Conservation (phyloP, 2,113 vertebrate genomes). For the Etia nguti region DNA sequence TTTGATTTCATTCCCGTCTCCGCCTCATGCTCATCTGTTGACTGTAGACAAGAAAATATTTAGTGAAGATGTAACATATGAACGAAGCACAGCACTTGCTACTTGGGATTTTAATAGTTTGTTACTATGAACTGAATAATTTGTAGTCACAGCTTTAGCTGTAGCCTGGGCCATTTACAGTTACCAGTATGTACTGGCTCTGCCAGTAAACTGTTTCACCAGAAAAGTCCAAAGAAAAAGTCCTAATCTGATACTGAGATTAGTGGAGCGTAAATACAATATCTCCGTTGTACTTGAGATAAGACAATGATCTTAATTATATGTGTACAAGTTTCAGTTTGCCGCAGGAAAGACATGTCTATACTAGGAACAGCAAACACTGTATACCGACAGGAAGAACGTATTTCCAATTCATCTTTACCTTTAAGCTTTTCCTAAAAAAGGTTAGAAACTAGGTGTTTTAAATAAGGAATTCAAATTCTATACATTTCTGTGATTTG, state of each 20-base stretch:
- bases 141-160: not conserved
- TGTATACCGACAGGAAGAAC: not conserved
- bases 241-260: not conserved
- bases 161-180: not conserved
- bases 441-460: not conserved
- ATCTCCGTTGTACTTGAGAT: not conserved
- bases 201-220: not conserved
- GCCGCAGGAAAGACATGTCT: not conserved
- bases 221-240: not conserved
- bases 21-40: conserved; percentile 93
- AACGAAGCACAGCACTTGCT: not conserved
- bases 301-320: not conserved
- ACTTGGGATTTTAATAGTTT: not conserved
- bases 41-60: conserved; percentile 68
- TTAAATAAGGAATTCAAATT: not conserved
- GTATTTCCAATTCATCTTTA: not conserved
- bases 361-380: not conserved
- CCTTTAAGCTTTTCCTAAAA: not conserved
- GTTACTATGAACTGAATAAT: not conserved
- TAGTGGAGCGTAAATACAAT: not conserved
- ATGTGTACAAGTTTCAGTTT: not conserved
- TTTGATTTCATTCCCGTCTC: conserved; percentile 99
- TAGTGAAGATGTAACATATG: not conserved
- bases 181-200: not conserved
- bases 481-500: not conserved